phyloP scores from a whole-genome alignment of 1,140 invertebrate species.

The silkworm (Bombyx mori) region DNA sequence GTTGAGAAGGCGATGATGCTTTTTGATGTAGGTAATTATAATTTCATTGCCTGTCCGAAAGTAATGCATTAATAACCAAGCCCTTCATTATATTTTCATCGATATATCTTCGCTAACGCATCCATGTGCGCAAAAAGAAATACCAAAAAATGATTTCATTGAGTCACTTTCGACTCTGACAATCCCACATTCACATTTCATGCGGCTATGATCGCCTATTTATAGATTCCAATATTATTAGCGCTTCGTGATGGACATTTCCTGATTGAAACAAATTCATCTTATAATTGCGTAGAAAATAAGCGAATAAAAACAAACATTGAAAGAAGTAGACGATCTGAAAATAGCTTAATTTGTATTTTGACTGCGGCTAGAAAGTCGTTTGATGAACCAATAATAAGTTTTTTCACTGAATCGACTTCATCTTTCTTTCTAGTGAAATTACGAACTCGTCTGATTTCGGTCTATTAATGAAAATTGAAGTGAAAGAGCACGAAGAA shows the following conservation, averaged over 20 bases:
- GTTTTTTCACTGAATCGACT: neutral
- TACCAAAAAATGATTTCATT: slow-evolving; percentile 58
- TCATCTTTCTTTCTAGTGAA: too few species aligned
- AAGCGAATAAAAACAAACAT: slow-evolving; percentile 7
- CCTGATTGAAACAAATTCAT: slow-evolving; percentile 8
- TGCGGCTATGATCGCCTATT: slow-evolving; percentile 43
- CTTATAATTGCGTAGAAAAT: slow-evolving; percentile 9
- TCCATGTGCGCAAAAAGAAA: slow-evolving; percentile 54
- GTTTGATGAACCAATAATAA: slow-evolving; percentile 2
- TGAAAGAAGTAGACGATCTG: slow-evolving; percentile 5
- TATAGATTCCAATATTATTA: slow-evolving; percentile 28
- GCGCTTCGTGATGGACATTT: slow-evolving; percentile 13
- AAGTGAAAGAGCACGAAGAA: too few species aligned
- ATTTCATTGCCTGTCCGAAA: too few species aligned
- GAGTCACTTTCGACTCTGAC: slow-evolving; percentile 43
- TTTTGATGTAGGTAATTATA: too few species aligned
- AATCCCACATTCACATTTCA: slow-evolving; percentile 49
- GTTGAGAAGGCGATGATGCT: too few species aligned
- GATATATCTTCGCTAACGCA: slow-evolving; percentile 38
- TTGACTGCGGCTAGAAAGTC: neutral
- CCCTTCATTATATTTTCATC: too few species aligned
- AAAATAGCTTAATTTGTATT: slow-evolving; percentile 4
- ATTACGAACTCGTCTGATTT: too few species aligned
- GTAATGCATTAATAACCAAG: too few species aligned
- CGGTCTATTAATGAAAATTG: too few species aligned